Conservation (phyloP, 2,888 invertebrate genomes). For the Hemaris fuciformis region DNA sequence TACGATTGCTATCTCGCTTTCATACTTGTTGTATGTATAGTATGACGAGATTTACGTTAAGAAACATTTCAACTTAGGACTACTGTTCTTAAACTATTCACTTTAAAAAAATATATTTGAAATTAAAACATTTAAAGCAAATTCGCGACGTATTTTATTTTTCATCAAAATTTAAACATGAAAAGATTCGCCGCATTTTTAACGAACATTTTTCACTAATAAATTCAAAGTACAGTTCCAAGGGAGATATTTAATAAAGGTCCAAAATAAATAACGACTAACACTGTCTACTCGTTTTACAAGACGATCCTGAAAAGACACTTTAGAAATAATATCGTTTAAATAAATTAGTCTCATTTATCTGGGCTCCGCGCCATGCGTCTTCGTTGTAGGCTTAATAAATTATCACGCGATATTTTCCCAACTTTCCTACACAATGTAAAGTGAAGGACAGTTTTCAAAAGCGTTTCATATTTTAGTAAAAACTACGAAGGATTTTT, state of each 20-base stretch:
- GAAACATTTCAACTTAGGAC: not conserved
- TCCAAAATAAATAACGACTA: slow-evolving; percentile 60
- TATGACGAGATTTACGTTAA: not conserved
- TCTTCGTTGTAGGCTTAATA: slow-evolving; percentile 49
- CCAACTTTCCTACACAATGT: slow-evolving; percentile 42
- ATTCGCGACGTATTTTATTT: not conserved
- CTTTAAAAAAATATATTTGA: not conserved
- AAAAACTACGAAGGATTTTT: not conserved
- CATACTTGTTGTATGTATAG: not conserved
- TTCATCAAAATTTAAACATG: not conserved
- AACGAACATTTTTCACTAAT: slow-evolving; percentile 21
- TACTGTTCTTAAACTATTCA: not conserved
- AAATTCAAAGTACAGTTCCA: slow-evolving; percentile 38
- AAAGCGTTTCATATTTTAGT: slow-evolving; percentile 26
- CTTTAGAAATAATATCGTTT: slow-evolving; percentile 59
- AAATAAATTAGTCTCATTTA: slow-evolving; percentile 66
- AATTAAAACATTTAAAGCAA: not conserved
- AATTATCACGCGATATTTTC: slow-evolving; percentile 54
- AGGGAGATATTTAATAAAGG: slow-evolving; percentile 54
- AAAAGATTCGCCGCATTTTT: not conserved
- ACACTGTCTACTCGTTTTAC: slow-evolving; percentile 53
- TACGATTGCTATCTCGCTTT: slow-evolving; percentile 7
- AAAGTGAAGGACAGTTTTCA: slow-evolving; percentile 36
- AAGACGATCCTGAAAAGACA: slow-evolving; percentile 49
- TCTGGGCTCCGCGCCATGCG: slow-evolving; percentile 42